Conservation (phyloP, 2,888 invertebrate species). For the Lithophane semibrunnea region DNA sequence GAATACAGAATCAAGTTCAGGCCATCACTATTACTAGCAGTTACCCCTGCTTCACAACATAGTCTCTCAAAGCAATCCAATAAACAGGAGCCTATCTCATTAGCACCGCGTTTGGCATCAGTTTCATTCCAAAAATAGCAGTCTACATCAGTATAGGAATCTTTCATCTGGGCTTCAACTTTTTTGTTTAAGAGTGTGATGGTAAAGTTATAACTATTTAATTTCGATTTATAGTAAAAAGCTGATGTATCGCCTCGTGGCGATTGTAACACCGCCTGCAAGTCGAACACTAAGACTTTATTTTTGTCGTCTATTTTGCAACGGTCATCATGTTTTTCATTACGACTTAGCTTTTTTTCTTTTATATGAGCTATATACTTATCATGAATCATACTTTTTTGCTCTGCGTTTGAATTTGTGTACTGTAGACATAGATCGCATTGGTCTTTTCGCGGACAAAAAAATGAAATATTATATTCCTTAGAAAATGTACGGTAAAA, state of each 20-base stretch:
- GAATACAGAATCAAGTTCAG: too few relatives aligned
- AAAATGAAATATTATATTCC: slow-evolving; percentile 21
- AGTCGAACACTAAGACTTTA: slow-evolving; percentile 4
- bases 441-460: slow-evolving; percentile 10
- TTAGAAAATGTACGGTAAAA: slow-evolving; percentile 4
- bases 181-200: slow-evolving; percentile 8
- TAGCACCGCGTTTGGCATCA: background rate
- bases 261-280: slow-evolving; percentile 14
- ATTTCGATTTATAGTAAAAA: slow-evolving; percentile 15
- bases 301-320: slow-evolving; percentile 11
- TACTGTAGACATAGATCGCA: slow-evolving; percentile 13
- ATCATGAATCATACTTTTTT: background rate
- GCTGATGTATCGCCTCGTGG: slow-evolving; percentile 11
- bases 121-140: slow-evolving; percentile 12
- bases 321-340: slow-evolving; percentile 15
- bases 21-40: too few relatives aligned
- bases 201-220: slow-evolving; percentile 13
- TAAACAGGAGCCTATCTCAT: too few relatives aligned
- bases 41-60: too few relatives aligned
- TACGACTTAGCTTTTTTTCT: slow-evolving; percentile 2
- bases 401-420: slow-evolving; percentile 3
- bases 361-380: slow-evolving; percentile 4
- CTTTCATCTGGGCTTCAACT: slow-evolving; percentile 11
- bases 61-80: too few relatives aligned
- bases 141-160: slow-evolving; percentile 11